Conservation (phyloP, 2,888 invertebrate genomes). For the Eilema caniola region DNA sequence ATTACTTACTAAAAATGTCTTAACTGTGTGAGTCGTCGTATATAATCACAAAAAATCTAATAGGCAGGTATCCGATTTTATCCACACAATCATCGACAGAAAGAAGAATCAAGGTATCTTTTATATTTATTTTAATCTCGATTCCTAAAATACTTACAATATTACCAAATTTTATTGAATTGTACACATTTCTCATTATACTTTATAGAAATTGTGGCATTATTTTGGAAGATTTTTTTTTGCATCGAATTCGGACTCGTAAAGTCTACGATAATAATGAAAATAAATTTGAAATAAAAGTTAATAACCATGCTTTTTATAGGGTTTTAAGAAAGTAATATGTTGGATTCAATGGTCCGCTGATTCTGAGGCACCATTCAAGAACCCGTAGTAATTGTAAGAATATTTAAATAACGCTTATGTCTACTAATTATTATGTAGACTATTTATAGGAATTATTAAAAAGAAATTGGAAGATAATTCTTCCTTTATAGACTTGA, state of each 20-base stretch:
- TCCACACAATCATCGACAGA: conserved; percentile 29
- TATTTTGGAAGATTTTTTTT: conserved; percentile 78
- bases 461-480: conserved; percentile 45
- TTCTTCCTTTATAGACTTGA: conserved; percentile 42
- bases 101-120: conserved; percentile 30
- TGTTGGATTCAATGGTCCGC: conserved; percentile 48
- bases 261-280: conserved; percentile 61
- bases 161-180: conserved; percentile 58
- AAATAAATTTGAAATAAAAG: conserved; percentile 33
- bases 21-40: conserved; percentile 24
- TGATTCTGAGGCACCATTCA: conserved; percentile 42
- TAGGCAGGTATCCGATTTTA: conserved; percentile 25
- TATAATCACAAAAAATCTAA: conserved; percentile 24
- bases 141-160: conserved; percentile 56
- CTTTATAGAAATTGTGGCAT: conserved; percentile 79
- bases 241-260: conserved; percentile 79
- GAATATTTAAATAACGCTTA: conserved; percentile 50
- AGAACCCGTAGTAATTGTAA: conserved; percentile 41
- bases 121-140: conserved; percentile 44
- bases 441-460: conserved; percentile 50
- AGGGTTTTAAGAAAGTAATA: conserved; percentile 30
- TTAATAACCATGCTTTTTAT: conserved; percentile 49
- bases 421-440: conserved; percentile 47
- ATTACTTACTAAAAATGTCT: conserved; percentile 18
- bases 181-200: conserved; percentile 60